Percentiles rank a stretch among this genome's conserved stretches.
phyloP scores from a whole-genome alignment of 1,140 invertebrate species.

The Drosophila arawakana region DNA sequence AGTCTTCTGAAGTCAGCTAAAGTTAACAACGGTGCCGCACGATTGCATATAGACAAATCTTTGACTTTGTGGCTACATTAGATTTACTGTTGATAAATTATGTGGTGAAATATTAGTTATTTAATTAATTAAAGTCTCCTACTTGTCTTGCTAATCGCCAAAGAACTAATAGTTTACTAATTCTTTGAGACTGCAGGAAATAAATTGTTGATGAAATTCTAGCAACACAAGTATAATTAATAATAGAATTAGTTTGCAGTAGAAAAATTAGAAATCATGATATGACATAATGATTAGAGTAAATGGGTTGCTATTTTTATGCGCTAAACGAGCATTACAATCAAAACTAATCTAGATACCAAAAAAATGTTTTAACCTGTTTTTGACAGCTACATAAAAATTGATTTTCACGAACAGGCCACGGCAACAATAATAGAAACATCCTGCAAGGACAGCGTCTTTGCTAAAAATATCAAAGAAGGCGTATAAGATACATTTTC shows the following conservation, averaged over 20 bases:
- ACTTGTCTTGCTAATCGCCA: neutral
- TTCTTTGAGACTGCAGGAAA: constrained; percentile 13
- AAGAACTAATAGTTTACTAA: constrained; percentile 6
- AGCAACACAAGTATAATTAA: constrained; percentile 59
- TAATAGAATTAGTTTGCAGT: constrained; percentile 61
- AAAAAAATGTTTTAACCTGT: constrained; percentile 55
- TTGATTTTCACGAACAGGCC: constrained; percentile 64
- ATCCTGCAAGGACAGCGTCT: neutral
- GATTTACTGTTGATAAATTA: constrained; percentile 51
- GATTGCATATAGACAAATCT: constrained; percentile 42
- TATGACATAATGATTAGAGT: constrained; percentile 56
- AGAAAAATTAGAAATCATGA: constrained; percentile 73
- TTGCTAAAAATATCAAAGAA: constrained; percentile 27
- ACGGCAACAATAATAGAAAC: constrained; percentile 15
- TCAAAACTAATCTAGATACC: neutral
- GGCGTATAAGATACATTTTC: constrained; percentile 68
- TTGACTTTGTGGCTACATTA: constrained; percentile 53
- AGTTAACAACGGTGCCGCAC: constrained; percentile 16
- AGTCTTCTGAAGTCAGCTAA: constrained; percentile 33
- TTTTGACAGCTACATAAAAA: constrained; percentile 75
- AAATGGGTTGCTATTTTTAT: constrained; percentile 67
- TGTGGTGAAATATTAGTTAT: constrained; percentile 16
- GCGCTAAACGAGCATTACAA: constrained; percentile 7
- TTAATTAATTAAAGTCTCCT: constrained; percentile 16
- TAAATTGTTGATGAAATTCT: constrained; percentile 29